These are phyloP conservation scores for Hydrotaea cyrtoneurina DNA, from an alignment of 2,888 invertebrate species.

Conservation along the genomic window DNA sequence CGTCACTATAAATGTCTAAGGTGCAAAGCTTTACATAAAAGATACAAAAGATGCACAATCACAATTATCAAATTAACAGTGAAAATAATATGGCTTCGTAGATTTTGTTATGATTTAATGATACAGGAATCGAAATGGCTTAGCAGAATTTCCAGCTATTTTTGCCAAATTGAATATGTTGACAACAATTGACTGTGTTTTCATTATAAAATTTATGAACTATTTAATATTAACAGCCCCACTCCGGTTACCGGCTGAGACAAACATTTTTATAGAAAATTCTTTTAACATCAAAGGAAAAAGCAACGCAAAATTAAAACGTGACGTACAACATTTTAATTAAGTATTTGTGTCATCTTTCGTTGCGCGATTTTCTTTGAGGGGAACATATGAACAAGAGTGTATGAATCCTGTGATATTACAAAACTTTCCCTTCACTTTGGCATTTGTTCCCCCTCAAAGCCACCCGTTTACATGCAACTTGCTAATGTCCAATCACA, in stretches of 20 bases:
- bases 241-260: neutral
- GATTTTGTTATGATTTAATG: too few species aligned
- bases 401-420: conserved; percentile 12
- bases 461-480: neutral
- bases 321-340: conserved; percentile 37
- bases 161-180: neutral
- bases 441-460: neutral
- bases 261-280: neutral
- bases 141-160: too few species aligned
- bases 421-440: neutral
- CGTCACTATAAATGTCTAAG: too few species aligned
- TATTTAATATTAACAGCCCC: neutral
- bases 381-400: neutral
- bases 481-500: conserved; percentile 30
- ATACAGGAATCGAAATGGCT: too few species aligned
- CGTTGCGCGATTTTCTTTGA: conserved; percentile 5
- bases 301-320: conserved; percentile 11
- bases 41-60: too few species aligned
- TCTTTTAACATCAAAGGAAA: neutral
- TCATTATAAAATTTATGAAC: neutral
- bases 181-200: neutral
- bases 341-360: conserved; percentile 27
- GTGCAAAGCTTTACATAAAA: too few species aligned
- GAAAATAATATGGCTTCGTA: too few species aligned
- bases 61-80: too few species aligned